Conservation (phyloP, 2,113 vertebrate genomes). For the Ammodytes marinus region DNA sequence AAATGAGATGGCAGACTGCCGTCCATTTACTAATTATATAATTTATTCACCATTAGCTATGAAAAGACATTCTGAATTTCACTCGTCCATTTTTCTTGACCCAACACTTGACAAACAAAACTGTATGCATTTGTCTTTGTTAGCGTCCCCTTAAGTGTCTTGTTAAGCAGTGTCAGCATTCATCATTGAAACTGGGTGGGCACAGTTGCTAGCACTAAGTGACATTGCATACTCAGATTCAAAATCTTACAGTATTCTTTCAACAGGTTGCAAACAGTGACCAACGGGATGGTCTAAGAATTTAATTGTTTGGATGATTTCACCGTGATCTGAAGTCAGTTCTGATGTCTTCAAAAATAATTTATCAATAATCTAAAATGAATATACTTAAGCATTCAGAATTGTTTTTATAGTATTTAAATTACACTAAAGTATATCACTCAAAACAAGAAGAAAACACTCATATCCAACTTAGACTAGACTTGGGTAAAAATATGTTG, state of each 20-base stretch:
- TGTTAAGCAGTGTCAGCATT: slow-evolving; percentile 54
- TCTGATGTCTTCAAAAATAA: not conserved
- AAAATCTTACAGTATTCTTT: slow-evolving; percentile 37
- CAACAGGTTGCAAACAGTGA: slow-evolving; percentile 17
- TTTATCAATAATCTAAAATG: not conserved
- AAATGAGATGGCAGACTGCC: slow-evolving; percentile 50
- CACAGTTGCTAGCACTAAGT: not conserved
- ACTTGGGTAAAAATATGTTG: not conserved
- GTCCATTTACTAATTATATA: slow-evolving; percentile 60
- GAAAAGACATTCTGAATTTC: slow-evolving; percentile 54
- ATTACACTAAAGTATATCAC: not conserved
- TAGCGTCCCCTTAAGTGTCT: slow-evolving; percentile 61
- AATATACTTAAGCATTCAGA: not conserved
- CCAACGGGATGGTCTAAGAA: not conserved
- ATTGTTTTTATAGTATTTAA: not conserved
- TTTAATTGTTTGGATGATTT: slow-evolving; percentile 21
- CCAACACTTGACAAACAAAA: slow-evolving; percentile 58
- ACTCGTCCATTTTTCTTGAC: slow-evolving; percentile 55
- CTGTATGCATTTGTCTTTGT: slow-evolving; percentile 67
- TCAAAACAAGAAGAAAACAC: not conserved
- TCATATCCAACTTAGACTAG: not conserved
- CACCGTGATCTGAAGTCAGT: slow-evolving; percentile 11
- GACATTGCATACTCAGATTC: slow-evolving; percentile 36
- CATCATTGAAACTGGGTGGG: slow-evolving; percentile 42
- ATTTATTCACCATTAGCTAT: slow-evolving; percentile 69